phyloP scores from a whole-genome alignment of 1,140 invertebrate species.

The Anthonomus grandis region DNA sequence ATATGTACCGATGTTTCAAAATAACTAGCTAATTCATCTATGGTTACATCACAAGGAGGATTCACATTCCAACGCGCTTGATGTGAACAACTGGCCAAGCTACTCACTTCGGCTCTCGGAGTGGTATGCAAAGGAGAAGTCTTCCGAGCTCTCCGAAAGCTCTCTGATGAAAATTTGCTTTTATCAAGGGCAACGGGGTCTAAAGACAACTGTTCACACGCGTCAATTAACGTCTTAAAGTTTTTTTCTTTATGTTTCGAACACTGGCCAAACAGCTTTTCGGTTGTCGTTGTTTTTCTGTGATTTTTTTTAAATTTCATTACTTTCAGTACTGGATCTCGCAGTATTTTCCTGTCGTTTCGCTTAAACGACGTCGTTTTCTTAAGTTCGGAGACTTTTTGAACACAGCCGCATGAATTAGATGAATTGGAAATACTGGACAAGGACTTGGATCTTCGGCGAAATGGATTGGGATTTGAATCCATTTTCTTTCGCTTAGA shows the following conservation, averaged over 20 bases:
- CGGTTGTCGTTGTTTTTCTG: slow-evolving; percentile 19
- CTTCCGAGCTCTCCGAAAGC: slow-evolving; percentile 33
- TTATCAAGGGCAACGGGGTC: slow-evolving; percentile 32
- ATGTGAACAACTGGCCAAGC: slow-evolving; percentile 55
- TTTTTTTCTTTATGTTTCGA: slow-evolving; percentile 36
- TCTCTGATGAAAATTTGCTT: slow-evolving; percentile 34
- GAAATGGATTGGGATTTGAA: slow-evolving; percentile 39
- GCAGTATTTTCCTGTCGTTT: slow-evolving; percentile 38
- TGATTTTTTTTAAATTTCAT: slow-evolving; percentile 33
- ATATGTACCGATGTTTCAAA: slow-evolving; percentile 91
- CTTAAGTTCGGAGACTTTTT: slow-evolving; percentile 35
- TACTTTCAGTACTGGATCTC: slow-evolving; percentile 43
- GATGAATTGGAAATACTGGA: slow-evolving; percentile 42
- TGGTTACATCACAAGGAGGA: slow-evolving; percentile 73
- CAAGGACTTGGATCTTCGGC: slow-evolving; percentile 43
- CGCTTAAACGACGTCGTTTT: slow-evolving; percentile 45
- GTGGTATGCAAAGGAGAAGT: slow-evolving; percentile 1
- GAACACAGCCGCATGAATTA: slow-evolving; percentile 36
- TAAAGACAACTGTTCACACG: slow-evolving; percentile 44
- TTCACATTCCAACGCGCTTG: slow-evolving; percentile 57
- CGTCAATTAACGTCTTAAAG: slow-evolving; percentile 43
- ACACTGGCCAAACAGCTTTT: slow-evolving; percentile 40
- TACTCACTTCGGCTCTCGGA: slow-evolving; percentile 17
- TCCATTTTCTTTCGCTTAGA: slow-evolving; percentile 19
- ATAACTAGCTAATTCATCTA: slow-evolving; percentile 88